Percentiles rank a stretch among this genome's conserved stretches.
phyloP scores from a whole-genome alignment of 2,113 vertebrate genomes.

The Picathartes gymnocephalus region DNA sequence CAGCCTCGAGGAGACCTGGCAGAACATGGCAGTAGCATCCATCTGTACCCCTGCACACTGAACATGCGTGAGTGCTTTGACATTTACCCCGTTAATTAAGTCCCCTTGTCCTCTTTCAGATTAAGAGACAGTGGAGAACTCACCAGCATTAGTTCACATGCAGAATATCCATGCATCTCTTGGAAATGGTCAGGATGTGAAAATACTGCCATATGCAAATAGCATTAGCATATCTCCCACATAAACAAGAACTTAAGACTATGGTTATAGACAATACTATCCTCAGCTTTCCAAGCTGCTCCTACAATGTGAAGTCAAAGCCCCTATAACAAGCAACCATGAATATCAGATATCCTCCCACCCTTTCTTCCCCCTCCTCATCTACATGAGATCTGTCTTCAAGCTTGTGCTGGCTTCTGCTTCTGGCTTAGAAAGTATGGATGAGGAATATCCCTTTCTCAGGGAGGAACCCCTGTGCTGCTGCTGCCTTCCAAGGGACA shows the following conservation, averaged over 20 bases:
- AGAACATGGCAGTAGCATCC: rapidly evolving
- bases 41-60: not conserved
- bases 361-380: not conserved
- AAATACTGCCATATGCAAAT: not conserved
- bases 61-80: not conserved
- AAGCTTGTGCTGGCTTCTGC: not conserved
- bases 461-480: not conserved
- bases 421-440: not conserved
- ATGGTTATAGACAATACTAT: not conserved
- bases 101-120: not conserved
- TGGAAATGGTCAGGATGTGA: not conserved
- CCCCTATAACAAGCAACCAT: not conserved
- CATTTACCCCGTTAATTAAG: rapidly evolving
- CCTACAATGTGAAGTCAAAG: not conserved
- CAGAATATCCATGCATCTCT: not conserved
- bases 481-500: not conserved
- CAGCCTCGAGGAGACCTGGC: not conserved
- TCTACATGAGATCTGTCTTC: not conserved
- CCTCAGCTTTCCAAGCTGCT: not conserved
- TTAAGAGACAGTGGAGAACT: not conserved
- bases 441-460: not conserved
- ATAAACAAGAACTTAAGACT: not conserved
- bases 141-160: not conserved
- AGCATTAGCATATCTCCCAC: not conserved
- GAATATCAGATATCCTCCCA: not conserved